Conservation (phyloP, 2,888 invertebrate species). For the Drosophila vallismaia region DNA sequence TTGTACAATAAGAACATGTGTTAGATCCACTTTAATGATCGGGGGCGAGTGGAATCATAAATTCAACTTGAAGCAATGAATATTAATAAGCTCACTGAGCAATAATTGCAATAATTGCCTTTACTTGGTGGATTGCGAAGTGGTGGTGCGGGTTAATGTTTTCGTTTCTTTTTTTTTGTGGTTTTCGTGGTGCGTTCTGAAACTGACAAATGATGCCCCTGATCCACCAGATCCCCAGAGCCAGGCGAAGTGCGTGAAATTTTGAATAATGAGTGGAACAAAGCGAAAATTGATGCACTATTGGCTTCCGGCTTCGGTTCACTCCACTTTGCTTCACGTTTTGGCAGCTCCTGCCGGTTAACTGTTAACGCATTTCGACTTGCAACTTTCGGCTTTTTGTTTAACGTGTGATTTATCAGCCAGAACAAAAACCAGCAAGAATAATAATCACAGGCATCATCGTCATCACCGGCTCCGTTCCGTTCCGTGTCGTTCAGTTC, state of each 20-base stretch:
- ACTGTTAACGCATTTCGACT: conserved; percentile 61
- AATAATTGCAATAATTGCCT: conserved; percentile 60
- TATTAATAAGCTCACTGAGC: conserved; percentile 69
- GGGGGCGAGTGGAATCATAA: conserved; percentile 50
- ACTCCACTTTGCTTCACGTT: conserved; percentile 47
- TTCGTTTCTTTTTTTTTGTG: not conserved
- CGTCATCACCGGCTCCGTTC: conserved; percentile 39
- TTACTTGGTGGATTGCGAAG: conserved; percentile 1
- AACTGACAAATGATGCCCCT: conserved; percentile 67
- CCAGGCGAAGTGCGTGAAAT: conserved; percentile 44
- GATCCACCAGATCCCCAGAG: conserved; percentile 4
- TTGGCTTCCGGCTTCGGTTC: conserved; percentile 56
- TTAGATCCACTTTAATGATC: conserved; percentile 69
- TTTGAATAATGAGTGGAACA: conserved; percentile 61
- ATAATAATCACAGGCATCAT: conserved; percentile 46
- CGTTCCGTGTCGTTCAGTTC: too few relatives aligned
- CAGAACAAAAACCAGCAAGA: conserved; percentile 22
- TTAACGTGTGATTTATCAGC: conserved; percentile 48
- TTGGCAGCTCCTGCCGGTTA: conserved; percentile 57
- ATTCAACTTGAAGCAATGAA: conserved; percentile 61
- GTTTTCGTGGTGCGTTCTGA: not conserved
- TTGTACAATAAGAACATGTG: conserved; percentile 58
- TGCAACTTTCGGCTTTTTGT: conserved; percentile 24
- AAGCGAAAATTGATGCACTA: conserved; percentile 50
- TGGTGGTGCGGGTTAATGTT: not conserved